A percentile compares a stretch with the other conserved stretches of the same genome.
phyloP scores from a whole-genome alignment of 2,797 vertebrate species.

The Dallia pectoralis region DNA sequence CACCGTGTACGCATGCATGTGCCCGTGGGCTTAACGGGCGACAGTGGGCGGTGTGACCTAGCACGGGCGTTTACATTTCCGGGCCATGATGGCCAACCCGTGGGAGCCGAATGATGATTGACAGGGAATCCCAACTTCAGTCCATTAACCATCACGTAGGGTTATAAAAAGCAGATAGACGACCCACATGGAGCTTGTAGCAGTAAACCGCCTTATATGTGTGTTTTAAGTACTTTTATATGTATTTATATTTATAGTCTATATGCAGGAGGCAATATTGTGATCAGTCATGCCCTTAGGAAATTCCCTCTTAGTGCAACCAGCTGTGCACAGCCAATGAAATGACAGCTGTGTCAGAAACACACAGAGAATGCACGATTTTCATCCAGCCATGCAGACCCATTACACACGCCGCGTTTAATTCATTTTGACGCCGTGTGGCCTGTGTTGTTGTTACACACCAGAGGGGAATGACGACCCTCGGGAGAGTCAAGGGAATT shows the following conservation, averaged over 20 bases:
- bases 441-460: not conserved
- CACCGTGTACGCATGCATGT: not conserved
- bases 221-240: too few species aligned
- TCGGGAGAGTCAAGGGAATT: slow-evolving; percentile 5
- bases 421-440: not conserved
- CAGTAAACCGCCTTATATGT: too few species aligned
- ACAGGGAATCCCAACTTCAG: slow-evolving; percentile 16
- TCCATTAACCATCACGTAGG: not conserved
- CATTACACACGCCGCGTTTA: not conserved
- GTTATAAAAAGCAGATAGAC: too few species aligned
- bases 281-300: too few species aligned
- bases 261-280: too few species aligned
- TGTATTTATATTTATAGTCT: too few species aligned
- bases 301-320: too few species aligned
- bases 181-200: too few species aligned
- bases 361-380: not conserved
- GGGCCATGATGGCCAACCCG: not conserved
- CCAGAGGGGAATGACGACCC: slow-evolving; percentile 9
- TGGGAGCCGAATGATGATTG: slow-evolving; percentile 50
- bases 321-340: not conserved
- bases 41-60: too few species aligned
- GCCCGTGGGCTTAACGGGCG: not conserved
- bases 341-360: not conserved
- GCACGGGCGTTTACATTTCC: too few species aligned
- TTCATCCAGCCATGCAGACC: not conserved